Evolutionary conservation across 2,113 vertebrate species (phyloP), one percentile per base, ranked within the genome.

Genomic region (Peucedramus taeniatus): DNA sequence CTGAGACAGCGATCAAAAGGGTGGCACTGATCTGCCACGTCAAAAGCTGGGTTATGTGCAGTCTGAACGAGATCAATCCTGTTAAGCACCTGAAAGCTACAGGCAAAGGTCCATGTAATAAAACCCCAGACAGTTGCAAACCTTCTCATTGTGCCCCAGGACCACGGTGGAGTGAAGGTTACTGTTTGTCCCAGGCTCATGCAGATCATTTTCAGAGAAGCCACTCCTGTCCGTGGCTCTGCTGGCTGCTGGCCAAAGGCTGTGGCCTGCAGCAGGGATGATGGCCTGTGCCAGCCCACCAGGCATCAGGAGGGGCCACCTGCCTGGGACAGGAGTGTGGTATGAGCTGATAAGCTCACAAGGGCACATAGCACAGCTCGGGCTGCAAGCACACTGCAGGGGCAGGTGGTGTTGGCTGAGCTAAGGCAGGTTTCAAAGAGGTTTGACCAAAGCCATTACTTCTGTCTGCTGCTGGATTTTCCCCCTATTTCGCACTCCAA

Each of bases 311-410:
- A 91, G 60, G 44, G 61, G 82, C 86, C 85, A 78, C 85, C 47
- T 78, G 85, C 47, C 82, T 13, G 31, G 0, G 7, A 49, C 68
- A 51, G 0, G 2, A 70, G 64, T 6, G 28, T 51, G 78, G 39
- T 7, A 3, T 0, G 7, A 77, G 64, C 69, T 42, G 87, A 84
- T 89, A 78, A 78, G 23, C 53, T 69, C 40, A 37, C 0, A 7
- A 17, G 1, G 3, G 75, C 50, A 31, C 54, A 16, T 0, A 49
- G 81, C 68, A 57, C 0, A 0, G 42, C 60, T 66, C 0, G 0
- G 61, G 50, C 69, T 87, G 56, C 0, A 5, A 61, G 59, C 60
- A 84, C 11, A 1, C 45, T 57, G 82, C 69, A 65, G 12, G 8
- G 47, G 31, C 5, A 20, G 69, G 45, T 17, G 37, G 15, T 6